Conservation (phyloP, 2,797 vertebrate genomes). For the Masticophis lateralis region DNA sequence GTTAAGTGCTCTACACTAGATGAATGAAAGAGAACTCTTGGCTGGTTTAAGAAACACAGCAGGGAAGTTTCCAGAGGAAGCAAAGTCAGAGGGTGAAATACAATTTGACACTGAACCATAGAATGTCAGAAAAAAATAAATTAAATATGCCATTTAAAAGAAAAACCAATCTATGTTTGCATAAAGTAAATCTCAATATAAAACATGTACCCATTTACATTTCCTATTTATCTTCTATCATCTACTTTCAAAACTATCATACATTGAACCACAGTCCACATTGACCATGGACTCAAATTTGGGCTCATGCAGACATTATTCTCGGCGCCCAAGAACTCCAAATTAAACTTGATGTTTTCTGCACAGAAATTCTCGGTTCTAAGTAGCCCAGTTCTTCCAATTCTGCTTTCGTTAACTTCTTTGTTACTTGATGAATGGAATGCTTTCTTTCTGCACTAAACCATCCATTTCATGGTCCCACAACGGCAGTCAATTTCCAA, state of each 20-base stretch:
- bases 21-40: not conserved
- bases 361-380: not conserved
- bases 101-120: not conserved
- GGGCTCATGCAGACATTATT: not conserved
- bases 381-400: not conserved
- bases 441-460: not conserved
- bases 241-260: not conserved
- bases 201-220: not conserved
- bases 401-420: not conserved
- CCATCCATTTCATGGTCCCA: not conserved
- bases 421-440: not conserved
- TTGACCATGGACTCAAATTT: not conserved
- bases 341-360: not conserved
- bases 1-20: conserved; percentile 4
- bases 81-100: not conserved
- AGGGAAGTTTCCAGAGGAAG: not conserved
- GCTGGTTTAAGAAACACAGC: not conserved
- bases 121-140: not conserved
- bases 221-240: not conserved
- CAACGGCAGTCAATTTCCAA: not conserved
- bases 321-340: not conserved
- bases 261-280: not conserved
- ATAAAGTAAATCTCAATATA: not conserved
- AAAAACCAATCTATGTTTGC: not conserved
- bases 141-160: not conserved